phyloP scores from a whole-genome alignment of 2,888 invertebrate species.

The Platynereis dumerilii region DNA sequence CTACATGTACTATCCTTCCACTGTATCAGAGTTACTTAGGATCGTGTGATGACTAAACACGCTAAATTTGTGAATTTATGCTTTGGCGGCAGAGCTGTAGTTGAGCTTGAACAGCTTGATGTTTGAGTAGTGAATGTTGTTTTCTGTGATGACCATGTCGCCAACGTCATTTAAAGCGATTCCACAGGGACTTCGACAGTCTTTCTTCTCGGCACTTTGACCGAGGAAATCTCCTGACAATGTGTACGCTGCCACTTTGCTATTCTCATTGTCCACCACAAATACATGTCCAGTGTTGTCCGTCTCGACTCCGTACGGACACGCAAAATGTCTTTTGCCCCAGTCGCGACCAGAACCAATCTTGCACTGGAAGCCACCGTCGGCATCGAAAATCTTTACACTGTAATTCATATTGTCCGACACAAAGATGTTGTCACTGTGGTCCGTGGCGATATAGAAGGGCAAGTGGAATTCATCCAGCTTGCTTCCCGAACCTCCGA shows the following conservation, averaged over 20 bases:
- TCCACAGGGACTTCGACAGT: slow-evolving; percentile 26
- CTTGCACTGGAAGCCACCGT: slow-evolving; percentile 17
- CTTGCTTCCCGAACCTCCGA: slow-evolving; percentile 8
- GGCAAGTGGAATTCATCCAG: slow-evolving; percentile 15
- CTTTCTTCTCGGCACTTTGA: slow-evolving; percentile 13
- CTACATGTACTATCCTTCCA: too few relatives aligned
- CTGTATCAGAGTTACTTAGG: too few relatives aligned
- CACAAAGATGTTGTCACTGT: slow-evolving; percentile 22
- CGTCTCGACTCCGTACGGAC: slow-evolving; percentile 32
- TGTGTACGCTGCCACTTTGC: slow-evolving; percentile 16
- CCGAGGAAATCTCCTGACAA: not conserved
- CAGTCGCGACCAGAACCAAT: slow-evolving; percentile 32
- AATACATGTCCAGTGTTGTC: slow-evolving; percentile 29
- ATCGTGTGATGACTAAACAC: too few relatives aligned
- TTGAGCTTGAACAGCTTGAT: slow-evolving; percentile 14
- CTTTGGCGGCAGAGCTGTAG: not conserved
- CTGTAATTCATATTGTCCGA: slow-evolving; percentile 26
- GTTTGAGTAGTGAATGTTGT: slow-evolving; percentile 18
- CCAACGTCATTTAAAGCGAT: slow-evolving; percentile 29
- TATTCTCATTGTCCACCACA: slow-evolving; percentile 29
- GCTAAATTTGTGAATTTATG: too few relatives aligned
- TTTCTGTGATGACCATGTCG: slow-evolving; percentile 28
- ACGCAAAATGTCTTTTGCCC: slow-evolving; percentile 31
- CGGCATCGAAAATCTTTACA: slow-evolving; percentile 15
- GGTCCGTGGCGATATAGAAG: slow-evolving; percentile 17